Conservation (phyloP, 1,140 invertebrate genomes). For the Dendrolimus kikuchii region DNA sequence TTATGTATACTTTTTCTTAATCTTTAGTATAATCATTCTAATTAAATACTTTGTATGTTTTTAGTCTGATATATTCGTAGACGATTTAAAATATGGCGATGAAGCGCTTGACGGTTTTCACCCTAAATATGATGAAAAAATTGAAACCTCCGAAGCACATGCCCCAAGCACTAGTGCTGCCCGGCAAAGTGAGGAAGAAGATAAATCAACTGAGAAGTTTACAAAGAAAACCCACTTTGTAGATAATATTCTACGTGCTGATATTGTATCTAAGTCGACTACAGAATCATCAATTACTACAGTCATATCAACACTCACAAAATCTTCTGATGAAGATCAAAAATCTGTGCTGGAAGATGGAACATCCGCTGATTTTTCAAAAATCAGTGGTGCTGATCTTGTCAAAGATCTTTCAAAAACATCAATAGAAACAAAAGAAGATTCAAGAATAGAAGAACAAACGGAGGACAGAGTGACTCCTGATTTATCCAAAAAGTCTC, state of each 20-base stretch:
- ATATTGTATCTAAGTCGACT: conserved; percentile 60
- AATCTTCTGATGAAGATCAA: conserved; percentile 62
- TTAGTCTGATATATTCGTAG: conserved; percentile 52
- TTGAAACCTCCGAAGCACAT: conserved; percentile 10
- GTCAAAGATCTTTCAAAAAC: conserved; percentile 60
- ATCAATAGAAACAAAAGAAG: conserved; percentile 56
- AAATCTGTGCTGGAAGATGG: conserved; percentile 60
- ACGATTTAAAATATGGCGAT: conserved; percentile 39
- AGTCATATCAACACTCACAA: conserved; percentile 57
- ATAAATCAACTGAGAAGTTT: conserved; percentile 29
- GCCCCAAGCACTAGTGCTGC: conserved; percentile 20
- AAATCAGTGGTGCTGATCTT: conserved; percentile 60
- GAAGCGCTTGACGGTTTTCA: conserved; percentile 16
- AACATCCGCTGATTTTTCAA: conserved; percentile 61
- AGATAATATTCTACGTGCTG: conserved; percentile 44
- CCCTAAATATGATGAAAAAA: conserved; percentile 16
- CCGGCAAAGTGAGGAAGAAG: conserved; percentile 21
- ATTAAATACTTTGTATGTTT: conserved; percentile 15
- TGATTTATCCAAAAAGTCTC: conserved; percentile 62
- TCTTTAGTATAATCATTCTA: conserved; percentile 7
- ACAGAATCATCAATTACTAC: conserved; percentile 64
- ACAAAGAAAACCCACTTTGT: conserved; percentile 47
- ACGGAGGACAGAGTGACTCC: conserved; percentile 53
- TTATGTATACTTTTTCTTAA: neutral
- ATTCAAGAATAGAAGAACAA: conserved; percentile 49